Evolutionary conservation across 2,797 vertebrate species (phyloP).

Genomic region (Muscicapa comitata): DNA sequence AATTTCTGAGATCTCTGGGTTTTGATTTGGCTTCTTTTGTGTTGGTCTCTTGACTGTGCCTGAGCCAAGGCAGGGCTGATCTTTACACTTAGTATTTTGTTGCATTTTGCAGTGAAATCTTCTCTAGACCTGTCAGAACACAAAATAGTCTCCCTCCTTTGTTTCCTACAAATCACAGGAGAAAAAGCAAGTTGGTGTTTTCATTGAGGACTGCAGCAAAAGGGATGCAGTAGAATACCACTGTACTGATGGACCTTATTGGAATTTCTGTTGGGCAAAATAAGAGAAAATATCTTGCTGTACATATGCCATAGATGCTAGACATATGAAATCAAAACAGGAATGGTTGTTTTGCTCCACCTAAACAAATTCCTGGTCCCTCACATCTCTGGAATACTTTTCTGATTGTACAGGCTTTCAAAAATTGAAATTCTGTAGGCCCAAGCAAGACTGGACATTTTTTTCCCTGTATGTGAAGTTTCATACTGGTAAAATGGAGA

Average conservation of each 20-base stretch:
- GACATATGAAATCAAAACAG: not conserved
- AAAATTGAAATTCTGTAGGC: not conserved
- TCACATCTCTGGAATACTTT: not conserved
- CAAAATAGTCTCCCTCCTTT: not conserved
- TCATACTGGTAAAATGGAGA: not conserved
- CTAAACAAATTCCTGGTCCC: slow-evolving; percentile 10
- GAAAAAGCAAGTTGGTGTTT: not conserved
- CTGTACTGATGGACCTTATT: not conserved
- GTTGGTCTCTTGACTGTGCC: not conserved
- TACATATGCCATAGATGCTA: not conserved
- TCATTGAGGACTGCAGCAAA: not conserved
- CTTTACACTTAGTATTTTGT: not conserved
- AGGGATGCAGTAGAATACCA: not conserved
- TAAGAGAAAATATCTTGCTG: not conserved
- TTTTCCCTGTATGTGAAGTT: not conserved
- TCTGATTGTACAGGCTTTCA: not conserved
- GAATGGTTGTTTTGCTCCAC: slow-evolving; percentile 47
- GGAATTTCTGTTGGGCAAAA: not conserved
- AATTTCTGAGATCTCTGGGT: accelerated
- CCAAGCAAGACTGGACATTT: not conserved
- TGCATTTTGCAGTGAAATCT: not conserved
- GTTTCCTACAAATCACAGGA: not conserved
- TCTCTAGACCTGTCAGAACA: not conserved
- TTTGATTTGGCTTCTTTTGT: not conserved
- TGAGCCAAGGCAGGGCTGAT: not conserved